Base-by-base conservation (phyloP, 1,140 invertebrate genomes). In the Venustaconcha ellipsiformis region DNA sequence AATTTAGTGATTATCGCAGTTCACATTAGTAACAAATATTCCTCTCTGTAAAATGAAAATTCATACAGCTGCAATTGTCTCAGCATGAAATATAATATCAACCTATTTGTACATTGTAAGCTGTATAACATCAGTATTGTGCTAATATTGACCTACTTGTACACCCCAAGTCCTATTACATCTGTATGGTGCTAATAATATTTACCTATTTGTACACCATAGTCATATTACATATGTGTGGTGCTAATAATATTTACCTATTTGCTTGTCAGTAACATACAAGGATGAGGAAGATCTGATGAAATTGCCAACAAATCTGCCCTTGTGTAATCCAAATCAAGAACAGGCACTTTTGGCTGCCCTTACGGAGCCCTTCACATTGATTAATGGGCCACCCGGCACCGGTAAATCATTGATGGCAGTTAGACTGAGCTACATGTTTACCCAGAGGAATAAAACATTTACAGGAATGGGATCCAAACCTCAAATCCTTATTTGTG, bases 401-500 rank as follows among this genome's bases (percentile, higher is more conserved):
- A 83, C 86, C 5, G 88, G 88, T 6, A 89, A 89, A 63, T 86
- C 88, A 12, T 11, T 83, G 14, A 74, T 81, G 17, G 86, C 76
- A 6, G 77, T 80, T 37, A 78, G 78, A 23, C 66, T 89, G 30
- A 82, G 82, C 18, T 74, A 78, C n/a, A 71, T 81, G 70, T 82
- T 86, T 72, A 73, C 66, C 6, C 55, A 80, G 26, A 72, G 83
- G 26, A 89, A 89, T 73, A 74, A 71, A 26, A 77, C 67, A n/a
- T 67, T 66, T n/a, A 56, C 56, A n/a, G 66, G 62, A 20, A 48
- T 48, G 37, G 67, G 73, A 57, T 30, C 18, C 18, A 76, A 80
- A 66, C 72, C 79, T 14, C 87, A 87, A 60, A 82, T 89, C 17
- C 69, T 89, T 56, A 70, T 86, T 23, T 89, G 88, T 83, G 87